Percentiles rank a stretch among this genome's conserved stretches.
Conservation (phyloP, 2,888 invertebrate genomes). For the Mythimna albipuncta region DNA sequence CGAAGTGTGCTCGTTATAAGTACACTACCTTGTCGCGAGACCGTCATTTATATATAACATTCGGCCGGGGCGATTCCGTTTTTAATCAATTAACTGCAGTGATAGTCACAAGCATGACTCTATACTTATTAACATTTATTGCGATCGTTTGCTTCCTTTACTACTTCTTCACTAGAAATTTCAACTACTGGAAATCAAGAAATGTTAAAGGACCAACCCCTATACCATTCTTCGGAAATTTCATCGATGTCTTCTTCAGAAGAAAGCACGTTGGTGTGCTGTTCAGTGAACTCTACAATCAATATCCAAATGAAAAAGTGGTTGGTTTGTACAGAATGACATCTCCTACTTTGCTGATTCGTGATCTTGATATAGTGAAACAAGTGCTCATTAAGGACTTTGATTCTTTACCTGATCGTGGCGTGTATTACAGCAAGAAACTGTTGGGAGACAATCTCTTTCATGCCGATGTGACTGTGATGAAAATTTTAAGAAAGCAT, state of each 20-base stretch:
- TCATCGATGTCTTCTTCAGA: slow-evolving; percentile 66
- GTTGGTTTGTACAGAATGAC: slow-evolving; percentile 76
- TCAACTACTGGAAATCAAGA: slow-evolving; percentile 59
- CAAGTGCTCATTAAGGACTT: slow-evolving; percentile 78
- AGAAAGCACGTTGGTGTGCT: slow-evolving; percentile 64
- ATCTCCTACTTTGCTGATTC: slow-evolving; percentile 71
- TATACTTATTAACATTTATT: slow-evolving; percentile 29
- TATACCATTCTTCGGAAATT: slow-evolving; percentile 65
- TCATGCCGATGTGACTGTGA: slow-evolving; percentile 68
- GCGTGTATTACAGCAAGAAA: slow-evolving; percentile 69
- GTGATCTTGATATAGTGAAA: slow-evolving; percentile 76
- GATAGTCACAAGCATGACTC: slow-evolving; percentile 35
- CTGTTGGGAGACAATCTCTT: slow-evolving; percentile 76
- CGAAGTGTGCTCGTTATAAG: slow-evolving; percentile 34
- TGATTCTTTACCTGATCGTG: slow-evolving; percentile 73
- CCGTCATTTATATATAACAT: slow-evolving; percentile 36
- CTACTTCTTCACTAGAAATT: slow-evolving; percentile 57
- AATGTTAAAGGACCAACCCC: slow-evolving; percentile 75
- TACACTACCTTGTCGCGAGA: background rate
- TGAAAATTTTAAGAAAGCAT: slow-evolving; percentile 71
- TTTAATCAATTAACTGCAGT: slow-evolving; percentile 25
- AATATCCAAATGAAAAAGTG: slow-evolving; percentile 75
- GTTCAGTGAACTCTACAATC: slow-evolving; percentile 71
- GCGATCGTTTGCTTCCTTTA: slow-evolving; percentile 36
- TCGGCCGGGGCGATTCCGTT: slow-evolving; percentile 18